Evolutionary conservation across 2,113 vertebrate species (phyloP), one percentile per base, ranked within the genome.

Genomic region (Aptenodytes patagonicus): DNA sequence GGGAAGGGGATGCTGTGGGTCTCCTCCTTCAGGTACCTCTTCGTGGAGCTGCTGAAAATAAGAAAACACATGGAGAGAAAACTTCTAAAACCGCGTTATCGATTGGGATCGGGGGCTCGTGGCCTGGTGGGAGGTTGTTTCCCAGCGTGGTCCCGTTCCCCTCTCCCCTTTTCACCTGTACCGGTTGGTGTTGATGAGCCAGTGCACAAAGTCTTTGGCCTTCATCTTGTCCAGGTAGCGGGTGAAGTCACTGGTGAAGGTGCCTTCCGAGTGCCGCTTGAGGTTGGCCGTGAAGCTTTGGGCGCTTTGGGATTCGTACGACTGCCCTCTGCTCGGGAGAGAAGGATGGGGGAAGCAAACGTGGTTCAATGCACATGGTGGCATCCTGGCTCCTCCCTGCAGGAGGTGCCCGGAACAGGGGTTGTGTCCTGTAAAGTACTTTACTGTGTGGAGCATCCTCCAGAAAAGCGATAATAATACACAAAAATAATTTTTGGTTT

Each of bases 161-260:
- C 25, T 31, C 28, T 25, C 19, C 47, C 24, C 13, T 20, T 10
- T 6, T 47, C 38, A 98, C 97, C 87, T 78, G 93, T 97, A 96
- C 42, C 61, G 47, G 84, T 98, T 98, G 34, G 95, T 96, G 93
- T 97, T 98, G 95, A 98, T 97, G 92, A 99, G 98, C 99, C 98
- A 99, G 19, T 98, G 98, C 84, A 99, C 98, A 49, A 99, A 99
- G 94, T 99, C 97, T 95, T 98, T 99, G 51, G 98, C 98, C 87
- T 98, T 99, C 77, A 98, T 97, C 84, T 92, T 98, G 94, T 99
- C 99, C 61, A 98, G 95, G 91, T 98, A 97, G 46, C 68, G 90
- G 11, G 97, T 98, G 90, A 98, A 97, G 93, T 99, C 98, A 3
- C 96, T 99, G 38, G 97, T 97, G 96, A 99, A 99, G 18, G 98